Evolutionary conservation across 2,797 vertebrate species (phyloP).

Genomic region (Delichon dasypus): DNA sequence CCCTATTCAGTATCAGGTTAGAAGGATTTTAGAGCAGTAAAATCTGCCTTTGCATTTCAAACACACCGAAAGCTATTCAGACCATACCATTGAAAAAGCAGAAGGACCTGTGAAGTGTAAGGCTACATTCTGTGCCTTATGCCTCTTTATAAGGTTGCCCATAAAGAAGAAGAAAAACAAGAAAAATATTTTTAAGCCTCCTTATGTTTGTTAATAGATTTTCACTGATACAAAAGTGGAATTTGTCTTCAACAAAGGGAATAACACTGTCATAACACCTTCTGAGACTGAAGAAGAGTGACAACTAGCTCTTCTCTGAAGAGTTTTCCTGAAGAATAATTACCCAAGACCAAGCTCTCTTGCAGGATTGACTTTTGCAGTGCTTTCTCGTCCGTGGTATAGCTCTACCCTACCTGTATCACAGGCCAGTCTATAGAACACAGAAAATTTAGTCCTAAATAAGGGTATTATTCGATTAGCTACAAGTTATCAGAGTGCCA

Average conservation of each 20-base stretch:
- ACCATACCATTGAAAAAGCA: neutral
- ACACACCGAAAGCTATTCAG: neutral
- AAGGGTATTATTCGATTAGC: neutral
- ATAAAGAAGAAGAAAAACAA: neutral
- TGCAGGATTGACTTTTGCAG: neutral
- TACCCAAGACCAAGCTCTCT: neutral
- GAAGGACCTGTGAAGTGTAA: neutral
- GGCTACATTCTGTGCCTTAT: neutral
- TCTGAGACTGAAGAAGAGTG: neutral
- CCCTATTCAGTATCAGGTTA: neutral
- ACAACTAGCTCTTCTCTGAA: neutral
- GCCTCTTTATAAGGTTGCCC: neutral
- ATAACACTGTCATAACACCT: neutral
- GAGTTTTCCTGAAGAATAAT: neutral
- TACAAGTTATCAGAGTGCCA: neutral
- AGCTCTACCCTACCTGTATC: neutral
- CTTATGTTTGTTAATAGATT: neutral
- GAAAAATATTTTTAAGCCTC: neutral
- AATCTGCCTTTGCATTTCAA: neutral
- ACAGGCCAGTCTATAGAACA: neutral
- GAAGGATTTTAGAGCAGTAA: neutral
- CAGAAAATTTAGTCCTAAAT: neutral
- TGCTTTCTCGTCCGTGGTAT: neutral
- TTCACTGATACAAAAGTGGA: neutral
- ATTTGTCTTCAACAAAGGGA: neutral